Conservation (phyloP, 2,888 invertebrate genomes). For the Eupithecia vulgata region DNA sequence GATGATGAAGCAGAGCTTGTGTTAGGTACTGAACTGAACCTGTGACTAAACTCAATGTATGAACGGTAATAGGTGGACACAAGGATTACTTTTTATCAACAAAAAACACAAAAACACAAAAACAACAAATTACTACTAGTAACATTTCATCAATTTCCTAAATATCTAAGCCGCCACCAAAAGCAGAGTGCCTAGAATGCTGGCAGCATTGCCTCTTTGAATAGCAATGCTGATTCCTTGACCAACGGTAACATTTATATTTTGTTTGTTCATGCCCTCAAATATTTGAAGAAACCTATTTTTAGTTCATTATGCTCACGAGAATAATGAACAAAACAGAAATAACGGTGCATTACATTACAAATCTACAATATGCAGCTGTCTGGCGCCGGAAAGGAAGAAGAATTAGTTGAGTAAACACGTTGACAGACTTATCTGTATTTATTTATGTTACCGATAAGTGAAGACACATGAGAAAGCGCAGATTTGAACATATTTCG, state of each 20-base stretch:
- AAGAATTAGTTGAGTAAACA: conserved; percentile 57
- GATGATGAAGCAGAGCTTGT: too few species aligned
- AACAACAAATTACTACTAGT: too few species aligned
- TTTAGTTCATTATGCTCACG: neutral
- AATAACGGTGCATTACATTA: conserved; percentile 34
- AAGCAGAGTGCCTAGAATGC: too few species aligned
- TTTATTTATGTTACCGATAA: conserved; percentile 62
- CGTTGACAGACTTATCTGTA: conserved; percentile 56
- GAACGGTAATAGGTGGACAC: too few species aligned
- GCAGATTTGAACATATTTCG: conserved; percentile 40
- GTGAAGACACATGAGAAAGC: conserved; percentile 51
- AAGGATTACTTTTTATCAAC: too few species aligned
- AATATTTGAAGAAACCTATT: neutral
- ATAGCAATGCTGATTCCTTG: too few species aligned
- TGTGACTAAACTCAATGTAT: too few species aligned
- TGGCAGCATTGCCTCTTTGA: too few species aligned
- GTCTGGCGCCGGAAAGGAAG: conserved; percentile 51
- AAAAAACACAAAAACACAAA: too few species aligned
- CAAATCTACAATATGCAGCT: conserved; percentile 39
- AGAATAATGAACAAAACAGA: conserved; percentile 23
- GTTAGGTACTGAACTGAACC: too few species aligned
- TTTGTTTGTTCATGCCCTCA: neutral
- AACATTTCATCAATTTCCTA: too few species aligned
- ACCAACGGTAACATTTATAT: neutral
- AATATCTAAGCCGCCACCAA: too few species aligned